Conservation (phyloP, 1,140 invertebrate species). For the Pollicipes pollicipes region DNA sequence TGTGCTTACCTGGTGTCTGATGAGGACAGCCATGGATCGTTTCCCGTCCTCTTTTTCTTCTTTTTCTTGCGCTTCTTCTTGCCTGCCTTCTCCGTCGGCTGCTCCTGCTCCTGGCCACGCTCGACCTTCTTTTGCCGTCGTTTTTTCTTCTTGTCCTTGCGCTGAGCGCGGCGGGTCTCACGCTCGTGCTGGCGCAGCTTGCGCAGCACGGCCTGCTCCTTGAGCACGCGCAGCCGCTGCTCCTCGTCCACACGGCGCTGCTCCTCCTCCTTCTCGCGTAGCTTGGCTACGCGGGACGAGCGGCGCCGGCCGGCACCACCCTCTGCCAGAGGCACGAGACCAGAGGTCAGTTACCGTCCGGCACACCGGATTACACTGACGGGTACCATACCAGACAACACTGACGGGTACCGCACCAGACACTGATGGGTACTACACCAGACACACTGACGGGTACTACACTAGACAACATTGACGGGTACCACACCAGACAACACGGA, state of each 20-base stretch:
- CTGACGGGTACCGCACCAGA: no score
- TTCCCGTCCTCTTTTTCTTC: constrained; percentile 33
- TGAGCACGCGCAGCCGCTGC: constrained; percentile 20
- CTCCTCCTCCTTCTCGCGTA: constrained; percentile 56
- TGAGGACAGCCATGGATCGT: constrained; percentile 46
- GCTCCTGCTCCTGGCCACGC: constrained; percentile 11
- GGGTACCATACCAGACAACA: no score
- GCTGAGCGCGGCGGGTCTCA: background rate
- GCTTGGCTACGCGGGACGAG: constrained; percentile 47
- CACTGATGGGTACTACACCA: no score
- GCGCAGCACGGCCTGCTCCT: constrained; percentile 38
- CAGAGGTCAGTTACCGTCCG: constrained; percentile 23
- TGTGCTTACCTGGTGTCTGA: no score
- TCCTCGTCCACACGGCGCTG: constrained; percentile 46
- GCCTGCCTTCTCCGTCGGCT: constrained; percentile 18
- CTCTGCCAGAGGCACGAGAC: constrained; percentile 13
- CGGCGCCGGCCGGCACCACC: constrained; percentile 30
- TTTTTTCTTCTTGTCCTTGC: constrained; percentile 18
- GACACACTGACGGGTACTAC: no score
- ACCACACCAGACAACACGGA: no score
- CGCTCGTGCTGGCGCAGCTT: background rate
- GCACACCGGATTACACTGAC: no score
- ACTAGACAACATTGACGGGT: no score
- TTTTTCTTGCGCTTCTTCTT: constrained; percentile 35
- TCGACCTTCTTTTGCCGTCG: constrained; percentile 19